These are phyloP conservation scores for Apogon hyalosoma DNA, from an alignment of 2,797 vertebrate species.

Conservation along the genomic window DNA sequence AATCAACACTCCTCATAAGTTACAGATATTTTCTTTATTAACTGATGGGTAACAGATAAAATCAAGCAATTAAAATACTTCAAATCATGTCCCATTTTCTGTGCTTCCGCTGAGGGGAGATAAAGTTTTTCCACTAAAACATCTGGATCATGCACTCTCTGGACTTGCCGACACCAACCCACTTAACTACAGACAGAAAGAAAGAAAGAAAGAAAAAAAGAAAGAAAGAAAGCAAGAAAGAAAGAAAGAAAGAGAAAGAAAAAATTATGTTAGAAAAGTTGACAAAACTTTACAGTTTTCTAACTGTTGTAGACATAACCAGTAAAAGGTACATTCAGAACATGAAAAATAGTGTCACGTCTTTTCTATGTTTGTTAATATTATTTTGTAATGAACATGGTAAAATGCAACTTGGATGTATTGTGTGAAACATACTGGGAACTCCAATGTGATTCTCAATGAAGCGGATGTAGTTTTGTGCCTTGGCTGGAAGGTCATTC, in stretches of 20 bases:
- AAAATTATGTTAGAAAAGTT: slow-evolving; percentile 15
- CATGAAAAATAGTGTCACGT: slow-evolving; percentile 26
- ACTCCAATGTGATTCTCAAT: slow-evolving; percentile 98
- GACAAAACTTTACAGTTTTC: neutral
- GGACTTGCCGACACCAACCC: slow-evolving; percentile 98
- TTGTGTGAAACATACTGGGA: slow-evolving; percentile 85
- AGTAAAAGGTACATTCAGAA: neutral
- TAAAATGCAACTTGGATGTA: neutral
- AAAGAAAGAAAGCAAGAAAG: slow-evolving; percentile 60
- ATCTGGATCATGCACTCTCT: slow-evolving; percentile 99
- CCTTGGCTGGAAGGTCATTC: slow-evolving; percentile 95
- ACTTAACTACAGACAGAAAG: slow-evolving; percentile 89
- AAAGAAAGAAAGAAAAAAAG: slow-evolving; percentile 9
- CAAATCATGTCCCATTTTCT: slow-evolving; percentile 21
- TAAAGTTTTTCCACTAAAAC: slow-evolving; percentile 82
- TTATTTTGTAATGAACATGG: slow-evolving; percentile 13
- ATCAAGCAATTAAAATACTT: slow-evolving; percentile 40
- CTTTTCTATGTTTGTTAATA: neutral
- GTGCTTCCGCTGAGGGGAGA: slow-evolving; percentile 32
- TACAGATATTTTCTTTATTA: slow-evolving; percentile 50
- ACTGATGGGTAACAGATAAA: slow-evolving; percentile 31
- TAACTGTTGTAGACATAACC: neutral
- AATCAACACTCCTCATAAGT: slow-evolving; percentile 19
- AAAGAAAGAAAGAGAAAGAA: slow-evolving; percentile 29
- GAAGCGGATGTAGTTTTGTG: slow-evolving; percentile 96